Base-by-base conservation (phyloP, 2,888 invertebrate genomes). In the Exephanes ischioxanthus region DNA sequence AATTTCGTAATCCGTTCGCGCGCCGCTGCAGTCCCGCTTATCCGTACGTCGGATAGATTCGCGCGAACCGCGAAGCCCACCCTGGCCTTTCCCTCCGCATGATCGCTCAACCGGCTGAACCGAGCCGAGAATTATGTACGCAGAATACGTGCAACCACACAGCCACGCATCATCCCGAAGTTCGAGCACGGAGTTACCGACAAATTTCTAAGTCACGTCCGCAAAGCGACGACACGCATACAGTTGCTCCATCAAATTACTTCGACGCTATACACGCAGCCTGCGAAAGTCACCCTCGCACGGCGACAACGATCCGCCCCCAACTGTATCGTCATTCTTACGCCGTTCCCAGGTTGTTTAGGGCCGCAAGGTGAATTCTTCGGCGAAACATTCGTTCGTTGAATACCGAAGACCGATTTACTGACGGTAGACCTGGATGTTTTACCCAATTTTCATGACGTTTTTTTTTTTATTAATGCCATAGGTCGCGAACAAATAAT, bases 161-260 rank as follows among this genome's bases (percentile, higher is more conserved):
- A 51, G 26, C 70, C 68, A 66, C 51, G 45, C 63, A 83, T 85
- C 63, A 83, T 85, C 76, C 72, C 22, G 77, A 14, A 85, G 66
- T 85, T 83, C 80, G 67, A 48, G 85, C 85, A 85, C 85, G 85
- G 73, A 83, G 48, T 72, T 66, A 53, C 80, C 85, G 83, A 83
- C 85, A 72, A 85, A 85, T 83, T 85, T 83, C 85, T 80, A 72
- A 80, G 85, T 85, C 85, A 85, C 85, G 85, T 85, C 61, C 83
- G 85, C 85, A 83, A 85, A 85, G 85, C 83, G 83, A 83, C 83
- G 85, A 85, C 83, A 55, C 37, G 53, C 61, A 75, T 68, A 70
- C 67, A 63, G 37, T 22, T 14, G 48, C 61, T 67, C 82, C 67
- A 76, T 85, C 81, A 82, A 80, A 80, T 82, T 82, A 80, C 76